Base-by-base conservation (phyloP, 2,888 invertebrate species). In the Dasypolia templi region DNA sequence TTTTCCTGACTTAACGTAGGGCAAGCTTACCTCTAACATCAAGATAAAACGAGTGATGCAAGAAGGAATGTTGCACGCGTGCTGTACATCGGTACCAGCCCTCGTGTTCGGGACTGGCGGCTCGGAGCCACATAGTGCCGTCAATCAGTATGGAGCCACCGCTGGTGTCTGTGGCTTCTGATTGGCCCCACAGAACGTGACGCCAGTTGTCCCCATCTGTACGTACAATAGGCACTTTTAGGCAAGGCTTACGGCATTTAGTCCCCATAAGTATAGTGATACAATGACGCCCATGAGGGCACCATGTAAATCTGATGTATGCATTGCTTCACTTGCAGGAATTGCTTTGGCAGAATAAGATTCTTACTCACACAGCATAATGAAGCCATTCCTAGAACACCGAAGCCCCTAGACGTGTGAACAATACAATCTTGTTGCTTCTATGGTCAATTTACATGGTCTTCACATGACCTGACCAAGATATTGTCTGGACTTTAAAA, bases 71-170 rank as follows among this genome's bases (percentile, higher is more conserved):
- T 65, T 94, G 95, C 0, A 93, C 96, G 75, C 97, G 97, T 1
- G 98, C 98, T 72, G 98, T 97, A 89, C 99, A 99, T 84, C 98
- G 97, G 92, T 98, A 99, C 96, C 98, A 97, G 53, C 99, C 98
- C 91, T 98, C 98, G 87, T 98, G 98, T 83, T 97, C 97, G 17
- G 98, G 97, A n/a, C 97, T 97, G 3, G 97, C 97, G 12, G 97
- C 96, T 85, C 97, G 97, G 2, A 98, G 96, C 95, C 97, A 97
- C 59, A 98, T 95, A 1, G 98, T 98, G 42, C 98, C 98, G 90
- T 98, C 98, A 6, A 97, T 96, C 77, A 98, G 94, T 63, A 97
- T 94, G 1, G 97, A 96, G 11, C 97, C 96, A 61, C 97, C 96
- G 65, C 95, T 96, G 22, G 96, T 94, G 64, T 97, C 96, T 0